Conservation (phyloP, 2,888 invertebrate genomes). For the Troides oblongomaculatus region DNA sequence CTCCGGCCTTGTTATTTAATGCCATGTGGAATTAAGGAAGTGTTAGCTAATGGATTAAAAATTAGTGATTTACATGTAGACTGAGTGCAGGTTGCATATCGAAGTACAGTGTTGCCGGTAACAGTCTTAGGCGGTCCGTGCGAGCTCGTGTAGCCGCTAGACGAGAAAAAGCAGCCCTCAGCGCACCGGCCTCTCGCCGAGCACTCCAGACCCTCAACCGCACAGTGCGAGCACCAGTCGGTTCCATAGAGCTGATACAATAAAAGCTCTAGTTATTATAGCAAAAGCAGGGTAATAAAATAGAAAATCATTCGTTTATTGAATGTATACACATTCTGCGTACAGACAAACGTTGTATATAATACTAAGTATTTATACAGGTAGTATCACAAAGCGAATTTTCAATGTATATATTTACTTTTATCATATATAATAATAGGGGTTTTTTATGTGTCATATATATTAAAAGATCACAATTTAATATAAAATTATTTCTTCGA, state of each 20-base stretch:
- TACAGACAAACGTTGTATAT: no score
- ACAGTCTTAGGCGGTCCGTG: conserved; percentile 50
- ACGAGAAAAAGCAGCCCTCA: conserved; percentile 61
- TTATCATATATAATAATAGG: no score
- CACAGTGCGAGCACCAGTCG: conserved; percentile 54
- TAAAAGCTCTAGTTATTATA: not conserved
- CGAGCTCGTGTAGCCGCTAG: conserved; percentile 53
- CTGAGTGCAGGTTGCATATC: conserved; percentile 86
- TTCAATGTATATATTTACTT: no score
- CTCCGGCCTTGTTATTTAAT: no score
- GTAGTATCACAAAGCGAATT: no score
- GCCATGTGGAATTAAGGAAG: no score
- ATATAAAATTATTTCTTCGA: no score
- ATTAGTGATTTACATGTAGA: conserved; percentile 78
- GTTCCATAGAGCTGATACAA: conserved; percentile 47
- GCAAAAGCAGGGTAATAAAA: conserved; percentile 2
- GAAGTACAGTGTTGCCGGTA: conserved; percentile 84
- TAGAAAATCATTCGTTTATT: no score
- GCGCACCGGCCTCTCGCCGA: conserved; percentile 57
- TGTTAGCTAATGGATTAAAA: not conserved
- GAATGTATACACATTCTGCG: no score
- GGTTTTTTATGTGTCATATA: no score
- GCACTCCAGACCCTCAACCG: conserved; percentile 66
- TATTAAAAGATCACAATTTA: no score
- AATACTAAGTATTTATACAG: no score